Conservation (phyloP, 2,113 vertebrate genomes). For the Sturnira hondurensis region DNA sequence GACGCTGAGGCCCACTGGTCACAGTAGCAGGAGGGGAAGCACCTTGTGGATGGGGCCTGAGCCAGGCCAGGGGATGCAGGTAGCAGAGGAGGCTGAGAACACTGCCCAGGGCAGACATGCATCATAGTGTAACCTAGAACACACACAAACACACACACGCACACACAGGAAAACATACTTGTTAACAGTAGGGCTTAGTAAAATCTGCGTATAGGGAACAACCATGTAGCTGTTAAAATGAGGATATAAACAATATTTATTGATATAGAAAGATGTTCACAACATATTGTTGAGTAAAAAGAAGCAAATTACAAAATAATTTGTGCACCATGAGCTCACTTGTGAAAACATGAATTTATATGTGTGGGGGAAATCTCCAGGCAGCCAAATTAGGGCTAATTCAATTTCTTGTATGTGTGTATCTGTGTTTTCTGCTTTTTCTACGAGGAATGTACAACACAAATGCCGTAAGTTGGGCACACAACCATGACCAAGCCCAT, state of each 20-base stretch:
- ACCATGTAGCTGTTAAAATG: slow-evolving; percentile 41
- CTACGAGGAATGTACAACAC: not conserved
- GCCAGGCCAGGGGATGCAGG: not conserved
- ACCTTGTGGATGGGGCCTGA: not conserved
- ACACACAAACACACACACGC: too few relatives aligned
- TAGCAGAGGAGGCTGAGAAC: not conserved
- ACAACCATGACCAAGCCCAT: not conserved
- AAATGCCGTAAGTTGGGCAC: not conserved
- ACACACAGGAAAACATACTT: not conserved
- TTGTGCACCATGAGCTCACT: slow-evolving; percentile 33
- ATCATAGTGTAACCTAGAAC: not conserved
- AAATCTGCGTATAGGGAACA: not conserved
- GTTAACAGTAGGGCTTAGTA: not conserved
- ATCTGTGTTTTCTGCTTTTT: slow-evolving; percentile 40
- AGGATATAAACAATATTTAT: slow-evolving; percentile 41
- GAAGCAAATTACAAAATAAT: slow-evolving; percentile 66
- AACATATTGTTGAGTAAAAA: slow-evolving; percentile 45
- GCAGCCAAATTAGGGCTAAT: slow-evolving; percentile 58
- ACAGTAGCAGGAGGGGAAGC: not conserved
- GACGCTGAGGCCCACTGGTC: not conserved
- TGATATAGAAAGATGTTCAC: slow-evolving; percentile 53
- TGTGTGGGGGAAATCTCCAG: slow-evolving; percentile 25
- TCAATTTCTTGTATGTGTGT: not conserved
- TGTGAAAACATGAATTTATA: slow-evolving; percentile 13
- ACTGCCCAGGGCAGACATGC: not conserved